Evolutionary conservation across 1,140 invertebrate species (phyloP).

Genomic region (Tetragonula clypearis): DNA sequence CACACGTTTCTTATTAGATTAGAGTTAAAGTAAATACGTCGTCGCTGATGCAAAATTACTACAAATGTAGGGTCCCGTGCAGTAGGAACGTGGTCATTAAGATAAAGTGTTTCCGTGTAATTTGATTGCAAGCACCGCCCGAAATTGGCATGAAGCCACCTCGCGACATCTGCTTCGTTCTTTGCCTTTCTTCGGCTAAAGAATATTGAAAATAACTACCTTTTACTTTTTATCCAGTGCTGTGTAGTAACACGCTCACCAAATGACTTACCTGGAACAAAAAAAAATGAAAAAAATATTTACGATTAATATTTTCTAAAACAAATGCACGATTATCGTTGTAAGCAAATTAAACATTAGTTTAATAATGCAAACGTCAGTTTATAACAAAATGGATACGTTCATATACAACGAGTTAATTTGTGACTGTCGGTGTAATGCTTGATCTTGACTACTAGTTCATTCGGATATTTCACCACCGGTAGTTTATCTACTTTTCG

Average conservation of each 20-base stretch:
- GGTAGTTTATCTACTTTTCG: not conserved
- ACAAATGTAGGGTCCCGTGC: constrained; percentile 43
- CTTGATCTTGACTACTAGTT: not conserved
- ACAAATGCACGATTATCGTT: not conserved
- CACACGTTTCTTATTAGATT: not conserved
- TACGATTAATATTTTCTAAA: not conserved
- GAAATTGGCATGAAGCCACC: constrained; percentile 71
- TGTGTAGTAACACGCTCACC: constrained; percentile 2
- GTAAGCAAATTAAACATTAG: not conserved
- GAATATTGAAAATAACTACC: constrained; percentile 58
- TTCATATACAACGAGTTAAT: too few relatives aligned
- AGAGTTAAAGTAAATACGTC: constrained; percentile 29
- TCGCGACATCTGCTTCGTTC: constrained; percentile 67
- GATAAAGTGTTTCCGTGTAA: constrained; percentile 63
- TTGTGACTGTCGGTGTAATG: not conserved
- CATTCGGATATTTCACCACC: not conserved
- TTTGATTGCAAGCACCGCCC: constrained; percentile 56
- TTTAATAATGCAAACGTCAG: not conserved
- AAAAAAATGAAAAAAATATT: constrained; percentile 30
- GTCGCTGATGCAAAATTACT: constrained; percentile 19
- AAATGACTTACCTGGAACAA: constrained; percentile 71
- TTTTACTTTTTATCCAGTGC: constrained; percentile 36
- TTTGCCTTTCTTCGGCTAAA: constrained; percentile 65
- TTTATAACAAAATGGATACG: not conserved
- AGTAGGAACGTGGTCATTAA: constrained; percentile 66